Conservation (phyloP, 2,797 vertebrate species). For the Poeciliopsis turneri region DNA sequence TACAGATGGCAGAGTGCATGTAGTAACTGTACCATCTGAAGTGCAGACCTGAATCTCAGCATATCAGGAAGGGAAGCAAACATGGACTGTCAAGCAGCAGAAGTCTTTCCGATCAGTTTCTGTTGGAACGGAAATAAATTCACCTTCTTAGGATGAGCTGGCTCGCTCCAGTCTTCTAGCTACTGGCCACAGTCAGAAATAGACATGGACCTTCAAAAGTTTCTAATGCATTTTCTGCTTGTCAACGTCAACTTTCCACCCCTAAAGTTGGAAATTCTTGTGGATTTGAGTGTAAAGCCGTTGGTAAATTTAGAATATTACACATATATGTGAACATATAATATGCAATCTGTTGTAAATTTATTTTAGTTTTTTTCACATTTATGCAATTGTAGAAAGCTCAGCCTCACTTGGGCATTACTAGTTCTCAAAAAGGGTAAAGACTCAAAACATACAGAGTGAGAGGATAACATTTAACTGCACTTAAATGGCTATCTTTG, state of each 20-base stretch:
- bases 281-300: neutral
- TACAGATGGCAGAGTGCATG: neutral
- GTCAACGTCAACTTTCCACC: neutral
- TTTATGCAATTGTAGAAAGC: neutral
- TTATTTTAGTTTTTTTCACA: no score
- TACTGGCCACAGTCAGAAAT: neutral
- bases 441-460: neutral
- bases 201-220: neutral
- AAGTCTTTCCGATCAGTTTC: neutral
- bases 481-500: neutral
- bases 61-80: neutral
- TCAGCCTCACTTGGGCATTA: neutral
- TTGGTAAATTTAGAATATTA: no score
- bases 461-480: neutral
- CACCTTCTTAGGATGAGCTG: neutral
- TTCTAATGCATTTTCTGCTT: neutral
- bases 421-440: neutral
- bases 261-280: neutral
- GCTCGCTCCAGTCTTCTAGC: neutral
- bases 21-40: neutral
- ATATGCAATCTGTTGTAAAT: no score
- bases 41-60: neutral
- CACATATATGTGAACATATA: no score
- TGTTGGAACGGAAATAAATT: neutral
- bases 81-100: neutral